Conservation (phyloP, 2,797 vertebrate species). For the Selene dorsalis region DNA sequence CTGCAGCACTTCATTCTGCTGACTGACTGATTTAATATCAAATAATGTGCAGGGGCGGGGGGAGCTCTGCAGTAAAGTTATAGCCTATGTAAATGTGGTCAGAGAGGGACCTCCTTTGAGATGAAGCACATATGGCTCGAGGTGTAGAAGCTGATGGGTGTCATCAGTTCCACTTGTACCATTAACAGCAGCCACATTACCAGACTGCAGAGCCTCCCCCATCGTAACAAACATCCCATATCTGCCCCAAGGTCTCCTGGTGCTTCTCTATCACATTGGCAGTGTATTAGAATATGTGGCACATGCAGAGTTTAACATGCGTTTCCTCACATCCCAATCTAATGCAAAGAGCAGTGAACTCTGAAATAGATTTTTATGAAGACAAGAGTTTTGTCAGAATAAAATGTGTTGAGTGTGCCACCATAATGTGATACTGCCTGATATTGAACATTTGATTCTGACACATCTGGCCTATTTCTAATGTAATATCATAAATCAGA, state of each 20-base stretch:
- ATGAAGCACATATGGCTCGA: background rate
- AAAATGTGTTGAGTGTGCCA: background rate
- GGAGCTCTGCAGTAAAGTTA: background rate
- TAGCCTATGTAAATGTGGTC: conserved; percentile 6
- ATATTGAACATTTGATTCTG: too few species aligned
- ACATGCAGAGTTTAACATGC: conserved; percentile 2
- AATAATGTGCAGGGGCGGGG: background rate
- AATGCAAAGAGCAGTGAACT: background rate
- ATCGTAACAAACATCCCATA: conserved; percentile 2
- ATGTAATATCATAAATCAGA: background rate
- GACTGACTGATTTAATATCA: background rate
- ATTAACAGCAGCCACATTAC: background rate
- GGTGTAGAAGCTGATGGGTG: background rate
- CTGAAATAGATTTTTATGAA: background rate
- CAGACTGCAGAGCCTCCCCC: background rate
- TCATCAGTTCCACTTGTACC: background rate
- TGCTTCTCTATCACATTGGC: background rate
- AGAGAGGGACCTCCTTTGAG: background rate
- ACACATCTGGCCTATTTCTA: too few species aligned
- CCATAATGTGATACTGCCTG: background rate
- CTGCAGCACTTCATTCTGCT: background rate
- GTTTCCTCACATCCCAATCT: background rate
- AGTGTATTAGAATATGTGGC: background rate
- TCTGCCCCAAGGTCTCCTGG: background rate
- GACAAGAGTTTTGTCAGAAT: background rate